Conservation (phyloP, 2,888 invertebrate genomes). For the Criorhina ranunculi region DNA sequence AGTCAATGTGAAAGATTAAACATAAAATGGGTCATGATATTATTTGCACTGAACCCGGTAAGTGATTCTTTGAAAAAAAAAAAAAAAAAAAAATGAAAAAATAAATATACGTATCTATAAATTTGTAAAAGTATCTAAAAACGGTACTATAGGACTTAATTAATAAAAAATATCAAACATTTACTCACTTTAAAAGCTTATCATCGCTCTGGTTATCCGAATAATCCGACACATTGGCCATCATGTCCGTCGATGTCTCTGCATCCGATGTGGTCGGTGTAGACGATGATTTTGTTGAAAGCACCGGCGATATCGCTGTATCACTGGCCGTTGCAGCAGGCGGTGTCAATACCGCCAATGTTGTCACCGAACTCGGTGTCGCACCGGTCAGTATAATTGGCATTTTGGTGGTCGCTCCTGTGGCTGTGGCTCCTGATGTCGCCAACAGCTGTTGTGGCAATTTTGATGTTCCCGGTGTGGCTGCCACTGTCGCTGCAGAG, state of each 20-base stretch:
- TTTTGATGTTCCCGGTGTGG: constrained; percentile 38
- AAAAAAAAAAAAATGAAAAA: no score
- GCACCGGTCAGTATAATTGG: constrained; percentile 48
- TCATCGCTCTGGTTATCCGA: constrained; percentile 73
- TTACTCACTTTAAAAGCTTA: constrained; percentile 72
- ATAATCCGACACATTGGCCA: constrained; percentile 59
- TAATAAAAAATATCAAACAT: not conserved
- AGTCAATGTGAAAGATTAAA: no score
- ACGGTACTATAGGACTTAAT: no score
- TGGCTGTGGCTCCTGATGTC: constrained; percentile 1
- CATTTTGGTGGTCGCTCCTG: constrained; percentile 33
- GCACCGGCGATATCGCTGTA: constrained; percentile 68
- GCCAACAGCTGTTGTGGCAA: constrained; percentile 36
- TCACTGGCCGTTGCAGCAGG: constrained; percentile 41
- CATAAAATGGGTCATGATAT: no score
- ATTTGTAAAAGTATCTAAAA: no score
- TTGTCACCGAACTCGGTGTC: constrained; percentile 42
- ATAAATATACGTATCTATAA: no score
- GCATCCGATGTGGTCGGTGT: constrained; percentile 64
- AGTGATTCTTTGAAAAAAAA: no score
- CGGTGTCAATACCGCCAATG: constrained; percentile 55
- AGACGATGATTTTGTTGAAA: constrained; percentile 66
- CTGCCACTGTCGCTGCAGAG: not conserved
- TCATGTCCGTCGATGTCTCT: constrained; percentile 65
- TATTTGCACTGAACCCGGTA: no score